Evolutionary conservation across 2,888 invertebrate species (phyloP), one percentile per base, ranked within the genome.

Genomic region (Strigamia crassipes): DNA sequence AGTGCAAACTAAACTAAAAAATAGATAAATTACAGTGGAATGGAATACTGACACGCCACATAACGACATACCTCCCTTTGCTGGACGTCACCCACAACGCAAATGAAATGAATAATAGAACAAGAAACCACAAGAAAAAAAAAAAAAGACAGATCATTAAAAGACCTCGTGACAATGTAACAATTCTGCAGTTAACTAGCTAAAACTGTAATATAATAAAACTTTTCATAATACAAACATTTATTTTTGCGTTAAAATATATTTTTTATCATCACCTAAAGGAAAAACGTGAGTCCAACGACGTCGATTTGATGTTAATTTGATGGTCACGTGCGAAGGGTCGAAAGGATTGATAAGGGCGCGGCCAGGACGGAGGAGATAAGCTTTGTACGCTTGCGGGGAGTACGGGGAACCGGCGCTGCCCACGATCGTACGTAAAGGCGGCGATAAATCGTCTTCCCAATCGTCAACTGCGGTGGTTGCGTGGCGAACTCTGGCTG

Each of bases 231-330:
- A 38, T 38, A 38, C 38, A 38, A 38, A 10, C 38, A 38, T 38
- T 38, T 41, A 15, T 38, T n/a, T 34, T 8, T 18, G 31, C 27
- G 27, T 27, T 31, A 5, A 15, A 77, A 77, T 4, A 31, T 31
- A 77, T 77, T 31, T 77, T 27, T 31, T 8, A 21, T 78, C 38
- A 23, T 82, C 85, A 92, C 93, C 93, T 90, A 95, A 95, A 1
- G 99, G 99, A 88, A 99, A 99, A 86, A 98, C 98, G 88, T 99
- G 99, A 0, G 97, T 97, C 99, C 99, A 99, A 82, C 99, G 91
- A 42, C 98, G 90, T 79, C 98, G 90, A 88, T 97, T 97, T 81
- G 97, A 97, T 0, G 97, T 98, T 78, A 97, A 89, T 88, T 97
- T 97, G 84, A 97, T 96, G 42, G 96, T 96, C 82, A 99, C 96